Percentiles rank a stretch among this genome's conserved stretches.
Conservation (phyloP, 2,113 vertebrate genomes). For the Zosterops lateralis region DNA sequence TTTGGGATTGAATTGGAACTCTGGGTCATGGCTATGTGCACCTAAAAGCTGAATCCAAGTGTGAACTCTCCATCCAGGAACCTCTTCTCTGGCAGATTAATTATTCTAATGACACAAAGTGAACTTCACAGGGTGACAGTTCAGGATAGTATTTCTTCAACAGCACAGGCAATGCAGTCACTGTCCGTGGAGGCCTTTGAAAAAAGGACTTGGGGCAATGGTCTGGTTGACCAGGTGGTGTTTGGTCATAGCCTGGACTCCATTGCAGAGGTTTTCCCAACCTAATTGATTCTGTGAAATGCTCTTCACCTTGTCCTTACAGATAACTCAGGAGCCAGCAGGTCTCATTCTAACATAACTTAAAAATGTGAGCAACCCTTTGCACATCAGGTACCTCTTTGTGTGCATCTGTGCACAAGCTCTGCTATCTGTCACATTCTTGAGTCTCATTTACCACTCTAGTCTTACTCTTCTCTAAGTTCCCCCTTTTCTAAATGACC, state of each 20-base stretch:
- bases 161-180: not conserved
- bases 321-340: not conserved
- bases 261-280: fast-evolving
- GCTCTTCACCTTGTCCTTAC: not conserved
- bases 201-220: not conserved
- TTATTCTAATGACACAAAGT: not conserved
- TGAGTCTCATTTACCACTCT: not conserved
- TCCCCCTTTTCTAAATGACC: not conserved
- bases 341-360: not conserved
- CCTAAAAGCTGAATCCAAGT: not conserved
- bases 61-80: not conserved
- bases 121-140: not conserved
- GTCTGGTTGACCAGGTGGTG: not conserved
- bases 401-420: too few species aligned
- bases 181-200: not conserved
- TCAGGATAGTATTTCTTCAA: not conserved
- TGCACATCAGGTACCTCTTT: not conserved
- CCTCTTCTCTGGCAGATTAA: not conserved
- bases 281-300: not conserved
- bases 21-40: fast-evolving
- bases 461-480: not conserved
- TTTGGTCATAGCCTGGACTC: not conserved
- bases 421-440: fast-evolving
- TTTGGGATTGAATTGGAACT: not conserved
- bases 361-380: not conserved